Conservation (phyloP, 2,797 vertebrate species). For the Chiloscyllium punctatum region DNA sequence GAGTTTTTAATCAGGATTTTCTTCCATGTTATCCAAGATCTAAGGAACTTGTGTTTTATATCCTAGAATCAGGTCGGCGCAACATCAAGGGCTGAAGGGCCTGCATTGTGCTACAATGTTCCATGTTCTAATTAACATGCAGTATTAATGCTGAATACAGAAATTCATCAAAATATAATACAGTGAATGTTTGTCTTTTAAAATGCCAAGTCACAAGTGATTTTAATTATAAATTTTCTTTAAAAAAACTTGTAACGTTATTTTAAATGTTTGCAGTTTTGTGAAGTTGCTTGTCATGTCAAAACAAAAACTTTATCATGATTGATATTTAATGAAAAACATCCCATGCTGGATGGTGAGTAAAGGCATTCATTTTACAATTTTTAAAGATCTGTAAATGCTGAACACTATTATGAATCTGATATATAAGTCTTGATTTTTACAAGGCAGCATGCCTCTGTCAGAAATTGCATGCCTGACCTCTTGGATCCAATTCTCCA, state of each 20-base stretch:
- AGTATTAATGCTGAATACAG: not conserved
- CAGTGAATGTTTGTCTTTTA: not conserved
- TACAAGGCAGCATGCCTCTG: not conserved
- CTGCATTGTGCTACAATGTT: too few species aligned
- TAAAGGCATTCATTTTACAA: not conserved
- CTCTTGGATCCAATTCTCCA: not conserved
- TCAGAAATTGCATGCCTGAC: not conserved
- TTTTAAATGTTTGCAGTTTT: not conserved
- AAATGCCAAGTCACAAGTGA: not conserved
- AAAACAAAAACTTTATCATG: not conserved
- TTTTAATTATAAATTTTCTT: not conserved
- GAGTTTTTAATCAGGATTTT: not conserved
- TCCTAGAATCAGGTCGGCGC: too few species aligned
- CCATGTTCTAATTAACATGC: not conserved
- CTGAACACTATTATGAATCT: not conserved
- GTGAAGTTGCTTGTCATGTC: not conserved
- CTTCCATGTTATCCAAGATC: not conserved
- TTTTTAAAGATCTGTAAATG: not conserved
- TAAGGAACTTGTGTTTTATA: not conserved
- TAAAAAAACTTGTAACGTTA: not conserved
- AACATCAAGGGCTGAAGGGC: too few species aligned
- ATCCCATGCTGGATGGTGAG: not conserved
- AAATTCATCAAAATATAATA: constrained; percentile 3
- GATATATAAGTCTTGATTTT: not conserved
- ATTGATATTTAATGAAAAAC: not conserved